phyloP scores from a whole-genome alignment of 2,888 invertebrate genomes.

The Oscheius sp. region DNA sequence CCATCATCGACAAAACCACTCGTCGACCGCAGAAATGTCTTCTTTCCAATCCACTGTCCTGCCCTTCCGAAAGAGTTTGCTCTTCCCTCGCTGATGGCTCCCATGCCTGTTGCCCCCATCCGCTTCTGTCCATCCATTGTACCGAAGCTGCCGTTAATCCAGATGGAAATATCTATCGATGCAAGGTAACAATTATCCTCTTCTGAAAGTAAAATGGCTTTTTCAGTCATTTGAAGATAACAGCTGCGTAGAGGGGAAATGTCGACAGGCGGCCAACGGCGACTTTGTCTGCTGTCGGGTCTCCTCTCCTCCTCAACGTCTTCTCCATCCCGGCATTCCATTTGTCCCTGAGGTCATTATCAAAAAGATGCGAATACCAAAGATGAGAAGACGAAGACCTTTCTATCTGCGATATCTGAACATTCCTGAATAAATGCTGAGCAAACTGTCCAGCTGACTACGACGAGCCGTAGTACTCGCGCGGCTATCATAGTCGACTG shows the following conservation, averaged over 20 bases:
- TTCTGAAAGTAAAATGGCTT: background rate
- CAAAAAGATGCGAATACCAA: conserved; percentile 19
- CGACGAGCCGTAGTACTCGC: background rate
- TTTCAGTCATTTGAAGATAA: conserved; percentile 56
- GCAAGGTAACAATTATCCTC: conserved; percentile 27
- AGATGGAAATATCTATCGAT: conserved; percentile 42
- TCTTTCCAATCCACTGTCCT: conserved; percentile 50
- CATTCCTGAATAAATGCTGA: background rate
- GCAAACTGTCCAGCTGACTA: background rate
- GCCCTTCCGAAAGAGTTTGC: conserved; percentile 56
- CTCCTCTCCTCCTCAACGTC: conserved; percentile 4
- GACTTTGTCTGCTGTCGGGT: conserved; percentile 56
- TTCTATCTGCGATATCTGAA: conserved; percentile 15
- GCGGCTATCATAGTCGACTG: background rate
- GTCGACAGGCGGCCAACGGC: conserved; percentile 53
- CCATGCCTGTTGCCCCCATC: conserved; percentile 56
- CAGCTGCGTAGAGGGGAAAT: conserved; percentile 53
- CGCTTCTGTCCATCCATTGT: conserved; percentile 42
- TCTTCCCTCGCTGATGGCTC: conserved; percentile 50
- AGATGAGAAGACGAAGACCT: conserved; percentile 9
- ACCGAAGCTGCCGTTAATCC: conserved; percentile 48
- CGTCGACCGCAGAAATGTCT: conserved; percentile 41
- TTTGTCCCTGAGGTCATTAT: conserved; percentile 12
- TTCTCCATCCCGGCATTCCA: conserved; percentile 17
- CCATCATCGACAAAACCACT: conserved; percentile 42